Base-by-base conservation (phyloP, 2,797 vertebrate species). In the Tauraco hartlaubi region DNA sequence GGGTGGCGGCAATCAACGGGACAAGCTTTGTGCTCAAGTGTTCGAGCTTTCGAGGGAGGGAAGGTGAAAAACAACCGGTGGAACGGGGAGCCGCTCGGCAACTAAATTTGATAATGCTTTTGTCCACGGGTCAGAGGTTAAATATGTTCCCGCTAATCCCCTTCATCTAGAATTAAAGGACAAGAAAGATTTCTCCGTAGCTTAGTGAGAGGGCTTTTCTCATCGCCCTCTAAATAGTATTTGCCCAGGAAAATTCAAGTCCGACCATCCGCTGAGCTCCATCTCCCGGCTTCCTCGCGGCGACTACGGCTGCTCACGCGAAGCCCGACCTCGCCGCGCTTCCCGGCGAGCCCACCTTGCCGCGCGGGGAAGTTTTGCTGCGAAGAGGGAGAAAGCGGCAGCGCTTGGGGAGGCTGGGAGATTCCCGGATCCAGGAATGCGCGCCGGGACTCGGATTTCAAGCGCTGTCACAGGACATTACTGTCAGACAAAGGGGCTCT, bases 111-210 rank as follows among this genome's bases (percentile, higher is more conserved):
- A 99, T 98, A 98, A 98, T 96, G 98, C 98, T 98, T 99, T 99
- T 99, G 98, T 99, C 97, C 88, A 66, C 2, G 91, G 98, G 98
- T 99, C 99, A 99, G 98, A 99, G 99, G 99, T 99, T 99, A 99
- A 98, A 99, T 98, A 99, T 98, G 98, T 98, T 98, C 98, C 97
- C 98, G 97, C 98, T 99, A 99, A 99, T 99, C 99, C 98, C 96
- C 98, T 98, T 98, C 98, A 98, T 98, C 98, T 98, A 99, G 99
- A 98, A 99, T 99, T 98, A 98, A 98, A 98, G 98, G 99, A 99
- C 99, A 98, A 97, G 98, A 98, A 98, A 98, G 98, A 98, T 97
- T 98, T 97, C 99, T 98, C 98, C 87, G 94, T 98, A 98, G 98
- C 98, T 98, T 98, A 98, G 98, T 90, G 92, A 98, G 96, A 95